Evolutionary conservation across 2,888 invertebrate genomes (phyloP), one percentile per base, ranked within the genome.

Genomic region (Oeneis ivallda): DNA sequence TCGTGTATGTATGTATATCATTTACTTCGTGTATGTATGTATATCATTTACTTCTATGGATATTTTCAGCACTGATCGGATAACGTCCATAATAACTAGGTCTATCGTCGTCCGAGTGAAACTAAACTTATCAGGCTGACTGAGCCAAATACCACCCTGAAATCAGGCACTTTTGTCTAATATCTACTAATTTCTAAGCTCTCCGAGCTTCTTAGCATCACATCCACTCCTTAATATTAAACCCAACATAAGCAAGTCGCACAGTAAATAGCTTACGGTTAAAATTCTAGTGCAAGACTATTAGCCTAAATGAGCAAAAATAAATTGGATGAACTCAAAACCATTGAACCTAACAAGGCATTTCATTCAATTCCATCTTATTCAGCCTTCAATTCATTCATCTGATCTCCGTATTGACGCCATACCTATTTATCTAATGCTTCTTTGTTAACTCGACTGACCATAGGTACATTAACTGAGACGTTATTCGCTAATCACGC

Each of bases 261-360:
- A 59, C 56, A 62, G 53, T 62, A 59, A 49, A 65, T 49, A 62
- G 62, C 53, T 58, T 65, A 62, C 58, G 52, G 60, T 57, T 69
- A 53, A 62, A 62, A 68, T 70, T 65, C 70, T 58, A 70, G 69
- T 53, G 47, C 69, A 68, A 68, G 58, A 65, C 69, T 65, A 70
- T 68, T 70, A 70, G 70, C 70, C 70, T 66, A 64, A 70, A 70
- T 70, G 70, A 68, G 65, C 70, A 64, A 70, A 70, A 66, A 70
- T 70, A 70, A 70, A 68, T 70, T 68, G 70, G 65, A 65, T 66
- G 69, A 68, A 66, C 63, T 65, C 65, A 65, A 70, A 70, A 66
- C 70, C 63, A 63, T 67, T 70, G 63, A 64, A 57, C 53, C 68
- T 64, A 54, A 70, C 70, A 70, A 70, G 64, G 70, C 61, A 65